These are phyloP conservation scores for Chaenodraco wilsoni DNA, from an alignment of 2,797 vertebrate genomes.

Conservation along the genomic window DNA sequence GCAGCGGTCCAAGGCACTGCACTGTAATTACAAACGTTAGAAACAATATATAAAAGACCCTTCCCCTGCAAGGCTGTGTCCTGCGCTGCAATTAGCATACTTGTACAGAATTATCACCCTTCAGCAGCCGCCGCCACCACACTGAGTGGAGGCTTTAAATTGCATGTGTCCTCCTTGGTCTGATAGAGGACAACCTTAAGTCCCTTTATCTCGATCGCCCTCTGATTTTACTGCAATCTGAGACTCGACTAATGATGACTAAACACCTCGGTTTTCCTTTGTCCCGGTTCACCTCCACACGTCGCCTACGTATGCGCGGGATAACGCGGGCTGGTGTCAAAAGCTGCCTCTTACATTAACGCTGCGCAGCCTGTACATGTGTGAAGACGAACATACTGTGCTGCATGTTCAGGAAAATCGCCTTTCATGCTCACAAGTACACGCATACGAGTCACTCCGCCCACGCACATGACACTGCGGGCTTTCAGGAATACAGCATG, in stretches of 20 bases:
- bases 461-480: constrained; percentile 69
- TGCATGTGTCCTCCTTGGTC: constrained; percentile 58
- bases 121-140: constrained; percentile 53
- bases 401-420: constrained; percentile 47
- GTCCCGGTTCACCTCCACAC: constrained; percentile 45
- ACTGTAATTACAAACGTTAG: constrained; percentile 79
- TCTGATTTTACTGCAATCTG: constrained; percentile 22
- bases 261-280: constrained; percentile 33
- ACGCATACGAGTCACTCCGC: constrained; percentile 53
- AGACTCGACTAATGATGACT: constrained; percentile 54
- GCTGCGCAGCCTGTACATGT: constrained; percentile 18
- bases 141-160: constrained; percentile 64
- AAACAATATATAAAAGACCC: constrained; percentile 78
- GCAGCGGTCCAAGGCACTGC: constrained; percentile 66
- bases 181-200: constrained; percentile 41
- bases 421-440: constrained; percentile 62
- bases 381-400: constrained; percentile 55
- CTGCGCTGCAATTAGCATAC: constrained; percentile 74
- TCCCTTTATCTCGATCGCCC: constrained; percentile 36
- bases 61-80: constrained; percentile 62
- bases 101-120: constrained; percentile 74
- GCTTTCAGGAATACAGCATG: constrained; percentile 44
- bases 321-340: constrained; percentile 21
- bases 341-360: constrained; percentile 32
- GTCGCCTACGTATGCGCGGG: background rate